phyloP scores from a whole-genome alignment of 1,140 invertebrate genomes.

The Hydropsyche tenuis region DNA sequence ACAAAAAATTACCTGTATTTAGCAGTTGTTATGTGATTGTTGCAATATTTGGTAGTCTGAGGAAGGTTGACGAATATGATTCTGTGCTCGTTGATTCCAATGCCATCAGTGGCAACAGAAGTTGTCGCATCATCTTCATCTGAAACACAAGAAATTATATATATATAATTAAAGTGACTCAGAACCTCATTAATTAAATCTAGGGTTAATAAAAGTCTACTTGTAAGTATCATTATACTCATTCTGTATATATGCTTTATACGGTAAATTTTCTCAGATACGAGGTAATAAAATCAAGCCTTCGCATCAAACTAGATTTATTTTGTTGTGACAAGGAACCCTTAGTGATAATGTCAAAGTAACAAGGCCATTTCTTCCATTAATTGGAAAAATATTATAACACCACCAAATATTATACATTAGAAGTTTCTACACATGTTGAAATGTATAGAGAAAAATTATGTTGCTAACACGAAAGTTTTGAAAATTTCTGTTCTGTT shows the following conservation, averaged over 20 bases:
- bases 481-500: too few species aligned
- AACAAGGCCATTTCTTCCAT: background rate
- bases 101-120: conserved; percentile 63
- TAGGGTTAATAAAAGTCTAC: too few species aligned
- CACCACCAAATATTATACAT: too few species aligned
- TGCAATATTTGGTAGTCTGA: conserved; percentile 85
- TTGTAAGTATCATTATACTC: too few species aligned
- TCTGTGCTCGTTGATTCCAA: conserved; percentile 69
- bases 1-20: conserved; percentile 80
- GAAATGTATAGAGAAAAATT: too few species aligned
- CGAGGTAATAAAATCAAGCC: conserved; percentile 6
- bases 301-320: background rate
- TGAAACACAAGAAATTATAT: conserved; percentile 51
- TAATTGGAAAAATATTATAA: background rate
- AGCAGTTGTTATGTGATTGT: conserved; percentile 88
- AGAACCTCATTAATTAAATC: too few species aligned
- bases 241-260: too few species aligned
- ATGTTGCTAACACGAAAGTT: too few species aligned
- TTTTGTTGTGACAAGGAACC: conserved; percentile 1
- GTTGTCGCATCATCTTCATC: conserved; percentile 71
- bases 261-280: background rate
- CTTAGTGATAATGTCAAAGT: conserved; percentile 6
- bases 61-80: conserved; percentile 83
- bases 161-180: too few species aligned
- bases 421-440: too few species aligned